A percentile compares a stretch with the other conserved stretches of the same genome.
Evolutionary conservation across 2,113 vertebrate species (phyloP).

Genomic region (Lagopus muta): DNA sequence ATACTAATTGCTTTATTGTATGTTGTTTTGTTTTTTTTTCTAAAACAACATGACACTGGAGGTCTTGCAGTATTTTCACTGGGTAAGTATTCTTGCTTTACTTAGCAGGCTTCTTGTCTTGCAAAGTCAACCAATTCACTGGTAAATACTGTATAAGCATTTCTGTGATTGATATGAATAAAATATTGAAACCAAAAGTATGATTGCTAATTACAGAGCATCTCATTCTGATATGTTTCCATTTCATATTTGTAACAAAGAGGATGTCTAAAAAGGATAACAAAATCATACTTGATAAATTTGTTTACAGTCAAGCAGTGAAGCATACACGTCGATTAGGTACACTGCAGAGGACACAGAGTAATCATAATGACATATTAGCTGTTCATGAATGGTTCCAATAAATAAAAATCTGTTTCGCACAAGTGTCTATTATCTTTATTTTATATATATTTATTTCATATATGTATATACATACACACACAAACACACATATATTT

Average conservation of each 20-base stretch:
- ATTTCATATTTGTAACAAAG: background rate
- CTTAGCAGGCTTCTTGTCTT: background rate
- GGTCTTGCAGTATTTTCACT: background rate
- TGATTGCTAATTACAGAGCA: background rate
- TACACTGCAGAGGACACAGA: conserved; percentile 16
- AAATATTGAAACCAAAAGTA: conserved; percentile 15
- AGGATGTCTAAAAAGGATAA: conserved; percentile 2
- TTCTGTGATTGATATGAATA: conserved; percentile 10
- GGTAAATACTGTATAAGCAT: conserved; percentile 48
- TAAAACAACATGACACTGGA: background rate
- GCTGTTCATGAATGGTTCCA: background rate
- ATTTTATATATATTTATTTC: no score
- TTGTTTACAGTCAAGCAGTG: conserved; percentile 48
- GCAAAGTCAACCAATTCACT: conserved; percentile 41
- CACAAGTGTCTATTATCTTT: background rate
- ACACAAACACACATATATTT: fast-evolving
- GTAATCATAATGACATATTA: background rate
- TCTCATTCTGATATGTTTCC: background rate
- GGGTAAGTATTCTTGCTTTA: background rate
- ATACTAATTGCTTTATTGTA: background rate
- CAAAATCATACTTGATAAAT: conserved; percentile 39
- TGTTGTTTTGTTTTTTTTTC: background rate
- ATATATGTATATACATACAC: background rate
- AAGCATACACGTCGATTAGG: background rate
- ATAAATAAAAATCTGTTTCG: background rate